phyloP scores from a whole-genome alignment of 1,140 invertebrate species.

The Marisa cornuarietis region DNA sequence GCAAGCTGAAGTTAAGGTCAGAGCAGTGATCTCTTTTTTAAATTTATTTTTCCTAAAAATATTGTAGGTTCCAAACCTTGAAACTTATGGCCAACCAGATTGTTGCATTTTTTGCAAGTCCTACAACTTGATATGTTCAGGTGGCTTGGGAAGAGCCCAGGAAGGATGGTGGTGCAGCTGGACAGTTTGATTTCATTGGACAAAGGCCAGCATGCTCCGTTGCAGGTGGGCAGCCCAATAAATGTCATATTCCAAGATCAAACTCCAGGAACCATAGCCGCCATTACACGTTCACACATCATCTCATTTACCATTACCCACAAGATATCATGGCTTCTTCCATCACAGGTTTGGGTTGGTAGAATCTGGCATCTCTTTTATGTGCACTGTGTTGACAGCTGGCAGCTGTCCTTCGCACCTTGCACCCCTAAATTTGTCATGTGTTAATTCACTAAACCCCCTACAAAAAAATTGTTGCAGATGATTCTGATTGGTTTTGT shows the following conservation, averaged over 20 bases:
- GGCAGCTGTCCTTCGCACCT: too few species aligned
- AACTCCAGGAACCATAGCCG: slow-evolving; percentile 1
- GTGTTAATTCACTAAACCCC: too few species aligned
- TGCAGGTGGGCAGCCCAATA: neutral
- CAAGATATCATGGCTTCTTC: neutral
- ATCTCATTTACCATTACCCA: slow-evolving; percentile 31
- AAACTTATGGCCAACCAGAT: neutral
- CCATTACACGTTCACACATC: slow-evolving; percentile 34
- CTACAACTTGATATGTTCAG: slow-evolving; percentile 3
- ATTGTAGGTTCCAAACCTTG: neutral
- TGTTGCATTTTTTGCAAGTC: neutral
- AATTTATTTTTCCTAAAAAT: neutral
- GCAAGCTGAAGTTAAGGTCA: neutral
- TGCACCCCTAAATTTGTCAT: too few species aligned
- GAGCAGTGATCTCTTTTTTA: neutral
- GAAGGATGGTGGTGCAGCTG: neutral
- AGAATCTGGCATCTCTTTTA: neutral
- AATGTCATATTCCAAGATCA: neutral
- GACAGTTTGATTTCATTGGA: slow-evolving; percentile 15
- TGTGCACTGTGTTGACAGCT: too few species aligned
- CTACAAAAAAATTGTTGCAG: too few species aligned
- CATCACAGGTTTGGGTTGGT: neutral
- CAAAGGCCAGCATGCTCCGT: neutral
- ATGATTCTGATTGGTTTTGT: too few species aligned
- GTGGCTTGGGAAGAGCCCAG: neutral